Base-by-base conservation (phyloP, 1,140 invertebrate species). In the Pseudomyrmex concolor region DNA sequence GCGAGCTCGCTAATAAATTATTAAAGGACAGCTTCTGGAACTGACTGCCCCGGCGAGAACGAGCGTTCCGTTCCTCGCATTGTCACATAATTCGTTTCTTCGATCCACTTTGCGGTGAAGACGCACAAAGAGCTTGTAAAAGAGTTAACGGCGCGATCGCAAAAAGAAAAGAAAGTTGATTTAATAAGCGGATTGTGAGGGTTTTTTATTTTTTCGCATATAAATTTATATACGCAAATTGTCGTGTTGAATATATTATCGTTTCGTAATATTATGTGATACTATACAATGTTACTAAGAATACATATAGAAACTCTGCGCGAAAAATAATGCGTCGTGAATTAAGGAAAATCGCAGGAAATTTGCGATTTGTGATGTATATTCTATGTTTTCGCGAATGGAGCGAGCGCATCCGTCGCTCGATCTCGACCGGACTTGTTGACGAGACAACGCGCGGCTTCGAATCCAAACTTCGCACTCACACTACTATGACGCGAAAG, bases 1-100 rank as follows among this genome's bases (percentile, higher is more conserved):
- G 63, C 67, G 72, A 85, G 77, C 87, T 90, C 84, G 91, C 93
- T 94, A 94, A 94, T 94, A 94, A 94, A 94, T 94, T 94, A 94
- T 94, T 94, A 94, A 94, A 94, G 92, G 87, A 90, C 92, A 91
- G 89, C 90, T 91, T 89, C 93, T 94, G 94, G 86, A 88, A 91
- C 92, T 94, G 94, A 94, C 93, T 92, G 92, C 91, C 91, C 90
- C 90, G 86, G 86, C 87, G 90, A 84, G 90, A 91, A 92, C 86
- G 86, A 76, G 73, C 86, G 80, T 70, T 70, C 71, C 67, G 87
- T 34, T 86, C 54, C 80, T 84, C 63, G 54, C 34, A 63, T 63
- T 71, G 59, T 62, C 78, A 15, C 25, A 17, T 59, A 57, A 73
- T 54, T 82, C 15, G 45, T 73, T 54, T 63, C 70, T 82, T 45